Evolutionary conservation across 1,140 invertebrate genomes (phyloP), one percentile per base, ranked within the genome.

Genomic region (Pseudachorutes palmiensis): DNA sequence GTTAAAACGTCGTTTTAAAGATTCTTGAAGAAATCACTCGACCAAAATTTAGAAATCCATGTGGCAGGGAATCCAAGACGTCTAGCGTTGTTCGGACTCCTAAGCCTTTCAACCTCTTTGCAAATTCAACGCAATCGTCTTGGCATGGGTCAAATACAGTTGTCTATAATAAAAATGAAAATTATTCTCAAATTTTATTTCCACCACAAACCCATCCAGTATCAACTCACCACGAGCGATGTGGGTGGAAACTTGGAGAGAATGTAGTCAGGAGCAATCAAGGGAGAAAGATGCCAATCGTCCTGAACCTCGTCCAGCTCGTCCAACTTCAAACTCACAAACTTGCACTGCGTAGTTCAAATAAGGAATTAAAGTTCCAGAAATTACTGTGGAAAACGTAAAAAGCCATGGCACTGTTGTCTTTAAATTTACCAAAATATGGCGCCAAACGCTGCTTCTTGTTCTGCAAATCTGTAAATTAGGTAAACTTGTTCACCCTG

Each of bases 91-190:
- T 87, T 26, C 84, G 78, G 64, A 88, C 87, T 28, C 87, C 88
- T 0, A 96, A 78, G 14, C 77, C 77, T 75, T 87, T 88, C 24
- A 98, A 79, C 74, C 88, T 89, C 76, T 88, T 91, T 1, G 90
- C 92, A 83, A 99, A 96, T 85, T 90, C 91, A 19, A 99, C 86
- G 70, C 92, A 93, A 77, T 99, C 97, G 80, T 99, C 97, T 12
- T 98, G 80, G 71, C 94, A 93, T 16, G 95, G 94, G 81, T 99
- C 97, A 75, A 97, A 82, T 67, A 96, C 87, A 60, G 92, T 85
- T 0, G 88, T 88, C 92, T 97, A n/a, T n/a, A n/a, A n/a, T n/a
- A n/a, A n/a, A n/a, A 77, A n/a, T n/a, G n/a, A n/a, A n/a, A n/a
- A n/a, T n/a, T n/a, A n/a, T n/a, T n/a, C n/a, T n/a, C n/a, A n/a